Base-by-base conservation (phyloP, 2,113 vertebrate species). In the Illadopsis cleaveri region DNA sequence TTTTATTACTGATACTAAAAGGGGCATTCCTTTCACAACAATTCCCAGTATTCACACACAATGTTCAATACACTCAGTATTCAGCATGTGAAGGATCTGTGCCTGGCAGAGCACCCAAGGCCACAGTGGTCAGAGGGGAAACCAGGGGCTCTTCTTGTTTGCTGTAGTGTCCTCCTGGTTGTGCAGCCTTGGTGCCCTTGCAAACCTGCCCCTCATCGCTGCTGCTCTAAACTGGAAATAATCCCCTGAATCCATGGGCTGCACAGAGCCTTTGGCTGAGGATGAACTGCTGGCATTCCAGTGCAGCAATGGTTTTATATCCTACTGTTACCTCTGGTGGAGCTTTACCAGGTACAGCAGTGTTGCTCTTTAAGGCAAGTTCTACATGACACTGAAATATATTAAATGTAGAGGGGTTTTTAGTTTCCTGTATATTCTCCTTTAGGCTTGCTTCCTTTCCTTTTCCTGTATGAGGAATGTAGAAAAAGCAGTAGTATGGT, bases 51-150 rank as follows among this genome's bases (percentile, higher is more conserved):
- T 27, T 18, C 40, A 14, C 18, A 22, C 40, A 28, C 31, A 9
- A 0, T 4, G 5, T 5, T 37, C 27, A 58, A 7, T 15, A 6
- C 31, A 27, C 21, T 0, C 44, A 15, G 2, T 17, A 19, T 22
- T 15, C 27, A 25, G 35, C 0, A 0, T 28, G 48, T 14, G 82
- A 44, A 51, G 9, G 19, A 18, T 27, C 8, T 11, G n/a, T 42
- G 37, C 23, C 53, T 38, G 45, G 15, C 42, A 44, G 10, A 75
- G 30, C 51, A 38, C 20, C 16, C 35, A 14, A 23, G 56, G 37
- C 44, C 35, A 11, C 23, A 47, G 25, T 2, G 35, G 13, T 48
- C 30, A 53, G 51, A 70, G 38, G 3, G 24, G 24, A 54, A 61
- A 22, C 16, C 16, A 28, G 11, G 25, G 25, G 31, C 9, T 54